phyloP scores from a whole-genome alignment of 37 sponge, comb jelly and placozoan species.

The Dysidea cf. avara region DNA sequence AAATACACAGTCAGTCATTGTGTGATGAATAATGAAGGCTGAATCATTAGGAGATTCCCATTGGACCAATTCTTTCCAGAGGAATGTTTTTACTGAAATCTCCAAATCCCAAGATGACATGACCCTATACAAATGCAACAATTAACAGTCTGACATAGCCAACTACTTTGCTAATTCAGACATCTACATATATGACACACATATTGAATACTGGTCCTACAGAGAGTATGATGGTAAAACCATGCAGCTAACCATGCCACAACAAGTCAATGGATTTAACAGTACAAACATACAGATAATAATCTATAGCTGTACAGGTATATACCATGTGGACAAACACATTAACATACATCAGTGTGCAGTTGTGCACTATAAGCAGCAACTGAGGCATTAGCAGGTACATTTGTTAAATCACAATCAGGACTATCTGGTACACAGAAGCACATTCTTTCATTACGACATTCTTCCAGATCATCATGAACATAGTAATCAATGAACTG shows the following conservation, averaged over 20 bases:
- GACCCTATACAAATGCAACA: conserved; percentile 16
- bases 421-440: conserved; percentile 7
- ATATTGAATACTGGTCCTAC: too few relatives aligned
- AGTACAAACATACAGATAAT: too few relatives aligned
- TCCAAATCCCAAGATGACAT: conserved; percentile 32
- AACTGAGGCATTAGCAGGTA: background rate
- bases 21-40: conserved; percentile 64
- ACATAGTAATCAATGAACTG: conserved; percentile 17
- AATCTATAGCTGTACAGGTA: too few relatives aligned
- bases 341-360: conserved; percentile 12
- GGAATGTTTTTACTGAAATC: conserved; percentile 10
- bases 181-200: too few relatives aligned
- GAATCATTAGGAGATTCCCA: conserved; percentile 68
- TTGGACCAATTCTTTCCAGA: conserved; percentile 12
- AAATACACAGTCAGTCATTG: conserved; percentile 60
- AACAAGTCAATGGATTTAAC: too few relatives aligned
- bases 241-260: too few relatives aligned
- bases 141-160: too few relatives aligned
- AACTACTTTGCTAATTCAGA: too few relatives aligned
- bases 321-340: too few relatives aligned
- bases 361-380: background rate
- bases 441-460: conserved; percentile 20
- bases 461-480: background rate
- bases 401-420: background rate
- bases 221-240: too few relatives aligned